phyloP scores from a whole-genome alignment of 2,113 vertebrate species.

The Macaca mulatta region DNA sequence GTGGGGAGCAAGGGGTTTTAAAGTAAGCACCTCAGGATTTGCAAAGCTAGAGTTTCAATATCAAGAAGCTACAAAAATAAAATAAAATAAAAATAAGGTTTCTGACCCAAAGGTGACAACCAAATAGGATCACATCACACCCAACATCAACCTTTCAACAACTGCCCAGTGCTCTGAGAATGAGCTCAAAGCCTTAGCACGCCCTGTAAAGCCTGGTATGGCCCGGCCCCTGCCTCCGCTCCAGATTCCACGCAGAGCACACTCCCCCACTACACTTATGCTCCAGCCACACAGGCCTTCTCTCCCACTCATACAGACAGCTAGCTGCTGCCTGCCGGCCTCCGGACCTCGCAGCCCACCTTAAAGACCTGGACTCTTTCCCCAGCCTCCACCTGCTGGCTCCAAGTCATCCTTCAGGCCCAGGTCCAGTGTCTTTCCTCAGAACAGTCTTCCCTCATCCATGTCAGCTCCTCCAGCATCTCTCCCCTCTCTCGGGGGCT shows the following conservation, averaged over 20 bases:
- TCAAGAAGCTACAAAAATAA: background rate
- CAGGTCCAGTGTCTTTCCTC: background rate
- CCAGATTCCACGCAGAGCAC: rapidly evolving
- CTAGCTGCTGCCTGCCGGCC: background rate
- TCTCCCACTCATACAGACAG: background rate
- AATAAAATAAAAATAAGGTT: background rate
- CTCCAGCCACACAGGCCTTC: background rate
- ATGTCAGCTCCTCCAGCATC: too few relatives aligned
- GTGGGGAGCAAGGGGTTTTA: rapidly evolving
- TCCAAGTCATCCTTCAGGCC: background rate
- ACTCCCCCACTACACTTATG: rapidly evolving
- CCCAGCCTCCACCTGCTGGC: background rate
- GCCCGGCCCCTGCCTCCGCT: background rate
- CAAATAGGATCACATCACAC: background rate
- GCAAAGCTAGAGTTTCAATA: background rate
- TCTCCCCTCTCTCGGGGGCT: background rate
- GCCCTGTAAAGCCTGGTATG: rapidly evolving
- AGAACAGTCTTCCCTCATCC: background rate
- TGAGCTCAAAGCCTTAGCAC: background rate
- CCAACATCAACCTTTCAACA: background rate
- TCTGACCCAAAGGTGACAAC: background rate
- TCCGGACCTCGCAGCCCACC: rapidly evolving
- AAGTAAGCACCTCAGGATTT: background rate
- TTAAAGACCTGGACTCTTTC: background rate
- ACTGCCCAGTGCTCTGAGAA: background rate